Conservation (phyloP, 2,888 invertebrate species). For the Hymenopus coronatus region DNA sequence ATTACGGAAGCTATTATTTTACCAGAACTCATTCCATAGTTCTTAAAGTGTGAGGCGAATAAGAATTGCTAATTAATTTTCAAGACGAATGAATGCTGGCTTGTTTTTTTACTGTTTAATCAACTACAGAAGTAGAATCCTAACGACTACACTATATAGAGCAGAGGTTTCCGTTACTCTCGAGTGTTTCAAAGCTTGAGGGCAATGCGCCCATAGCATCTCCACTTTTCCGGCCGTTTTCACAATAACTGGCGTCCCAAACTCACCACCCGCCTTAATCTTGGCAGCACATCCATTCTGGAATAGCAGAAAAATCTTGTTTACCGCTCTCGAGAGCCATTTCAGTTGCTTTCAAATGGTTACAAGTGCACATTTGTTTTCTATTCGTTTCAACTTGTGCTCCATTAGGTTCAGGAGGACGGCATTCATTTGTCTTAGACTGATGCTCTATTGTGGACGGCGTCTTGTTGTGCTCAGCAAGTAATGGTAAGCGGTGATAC, state of each 20-base stretch:
- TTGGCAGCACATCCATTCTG: background rate
- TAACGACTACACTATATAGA: too few relatives aligned
- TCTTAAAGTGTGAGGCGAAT: too few relatives aligned
- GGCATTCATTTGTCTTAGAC: background rate
- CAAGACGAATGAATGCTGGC: too few relatives aligned
- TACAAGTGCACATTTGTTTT: background rate
- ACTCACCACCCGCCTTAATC: background rate
- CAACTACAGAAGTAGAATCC: too few relatives aligned
- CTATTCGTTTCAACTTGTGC: background rate
- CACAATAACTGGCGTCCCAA: background rate
- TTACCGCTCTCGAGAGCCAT: background rate
- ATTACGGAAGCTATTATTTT: too few relatives aligned
- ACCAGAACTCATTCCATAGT: too few relatives aligned
- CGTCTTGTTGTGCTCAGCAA: background rate
- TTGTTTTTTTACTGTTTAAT: too few relatives aligned
- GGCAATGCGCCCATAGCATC: background rate
- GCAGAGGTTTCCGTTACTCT: too few relatives aligned
- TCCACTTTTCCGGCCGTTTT: background rate
- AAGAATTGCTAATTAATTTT: too few relatives aligned
- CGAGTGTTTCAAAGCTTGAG: background rate
- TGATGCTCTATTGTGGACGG: background rate
- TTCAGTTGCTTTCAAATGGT: too few relatives aligned
- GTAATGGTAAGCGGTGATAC: too few relatives aligned
- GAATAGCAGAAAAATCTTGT: background rate
- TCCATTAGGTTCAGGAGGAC: background rate